A percentile compares a stretch with the other conserved stretches of the same genome.
phyloP scores from a whole-genome alignment of 2,113 vertebrate species.

The Dicerorhinus sumatrensis region DNA sequence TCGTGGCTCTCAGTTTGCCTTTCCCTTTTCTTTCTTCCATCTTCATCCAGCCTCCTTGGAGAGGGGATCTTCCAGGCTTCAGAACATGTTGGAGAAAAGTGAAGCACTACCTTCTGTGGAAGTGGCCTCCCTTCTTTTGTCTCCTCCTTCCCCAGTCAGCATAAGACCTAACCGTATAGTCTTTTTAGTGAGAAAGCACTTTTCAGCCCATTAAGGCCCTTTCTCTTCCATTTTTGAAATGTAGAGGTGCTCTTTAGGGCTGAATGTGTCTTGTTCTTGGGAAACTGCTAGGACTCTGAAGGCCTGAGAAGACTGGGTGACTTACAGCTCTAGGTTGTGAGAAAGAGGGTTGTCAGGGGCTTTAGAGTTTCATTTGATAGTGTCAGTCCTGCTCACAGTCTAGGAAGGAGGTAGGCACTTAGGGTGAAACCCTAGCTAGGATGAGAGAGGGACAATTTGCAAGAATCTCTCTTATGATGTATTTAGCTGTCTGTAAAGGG shows the following conservation, averaged over 20 bases:
- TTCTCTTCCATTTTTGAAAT: background rate
- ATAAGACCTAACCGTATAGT: background rate
- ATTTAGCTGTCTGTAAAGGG: background rate
- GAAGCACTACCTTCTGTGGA: background rate
- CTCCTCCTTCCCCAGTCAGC: background rate
- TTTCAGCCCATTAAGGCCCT: background rate
- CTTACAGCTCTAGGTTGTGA: background rate
- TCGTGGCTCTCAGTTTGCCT: background rate
- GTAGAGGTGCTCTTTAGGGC: background rate
- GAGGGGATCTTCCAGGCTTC: background rate
- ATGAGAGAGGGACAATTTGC: background rate
- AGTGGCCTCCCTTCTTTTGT: background rate
- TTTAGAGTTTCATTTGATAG: background rate
- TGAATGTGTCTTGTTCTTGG: background rate
- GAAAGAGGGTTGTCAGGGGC: background rate
- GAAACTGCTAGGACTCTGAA: background rate
- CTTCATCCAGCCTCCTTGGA: background rate
- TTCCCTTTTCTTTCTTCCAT: background rate
- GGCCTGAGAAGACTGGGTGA: background rate
- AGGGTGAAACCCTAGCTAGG: background rate
- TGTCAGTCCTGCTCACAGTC: background rate
- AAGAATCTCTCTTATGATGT: background rate
- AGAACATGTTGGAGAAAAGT: background rate
- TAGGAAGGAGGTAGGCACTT: background rate
- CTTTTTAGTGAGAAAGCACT: background rate